Conservation (phyloP, 1,140 invertebrate species). For the Potamilus streckersoni region DNA sequence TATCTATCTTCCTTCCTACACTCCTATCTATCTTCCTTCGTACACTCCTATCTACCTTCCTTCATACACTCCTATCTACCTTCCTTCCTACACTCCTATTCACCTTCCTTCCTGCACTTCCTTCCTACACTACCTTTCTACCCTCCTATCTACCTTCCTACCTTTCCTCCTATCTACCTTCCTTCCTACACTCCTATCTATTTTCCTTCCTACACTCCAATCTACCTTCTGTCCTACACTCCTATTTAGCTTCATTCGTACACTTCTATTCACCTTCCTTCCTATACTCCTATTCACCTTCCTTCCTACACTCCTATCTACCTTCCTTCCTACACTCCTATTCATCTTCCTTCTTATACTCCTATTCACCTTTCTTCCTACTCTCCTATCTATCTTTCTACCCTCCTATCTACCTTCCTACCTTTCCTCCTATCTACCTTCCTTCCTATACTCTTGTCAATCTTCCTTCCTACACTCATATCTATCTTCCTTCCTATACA, state of each 20-base stretch:
- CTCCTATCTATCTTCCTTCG: too few relatives aligned
- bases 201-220: not conserved
- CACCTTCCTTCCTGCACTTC: too few relatives aligned
- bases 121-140: not conserved
- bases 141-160: not conserved
- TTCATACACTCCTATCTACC: not conserved
- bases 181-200: not conserved
- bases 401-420: not conserved
- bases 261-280: too few relatives aligned
- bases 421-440: not conserved
- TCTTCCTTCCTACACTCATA: not conserved
- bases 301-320: too few relatives aligned
- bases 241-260: too few relatives aligned
- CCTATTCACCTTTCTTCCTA: too few relatives aligned
- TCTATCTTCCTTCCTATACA: not conserved
- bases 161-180: not conserved
- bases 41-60: not conserved
- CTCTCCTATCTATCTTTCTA: not conserved
- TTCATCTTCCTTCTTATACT: too few relatives aligned
- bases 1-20: too few relatives aligned
- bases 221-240: not conserved
- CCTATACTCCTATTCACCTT: not conserved
- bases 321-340: too few relatives aligned
- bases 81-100: not conserved
- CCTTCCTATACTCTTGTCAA: not conserved